Evolutionary conservation across 2,888 invertebrate species (phyloP).

Genomic region (Nephrotoma appendiculata): DNA sequence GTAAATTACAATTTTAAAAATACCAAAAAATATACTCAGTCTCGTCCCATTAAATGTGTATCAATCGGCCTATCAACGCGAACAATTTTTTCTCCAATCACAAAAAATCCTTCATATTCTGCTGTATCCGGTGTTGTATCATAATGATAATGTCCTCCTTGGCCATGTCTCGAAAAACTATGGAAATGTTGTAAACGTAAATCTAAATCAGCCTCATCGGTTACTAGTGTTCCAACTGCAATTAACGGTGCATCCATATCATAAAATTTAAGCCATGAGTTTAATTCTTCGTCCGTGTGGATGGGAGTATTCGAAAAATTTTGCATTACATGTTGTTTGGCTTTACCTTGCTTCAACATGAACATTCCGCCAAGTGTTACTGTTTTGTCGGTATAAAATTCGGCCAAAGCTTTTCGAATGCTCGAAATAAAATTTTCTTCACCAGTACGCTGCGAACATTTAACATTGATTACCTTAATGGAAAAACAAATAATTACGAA

Average conservation of each 20-base stretch:
- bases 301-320: slow-evolving; percentile 72
- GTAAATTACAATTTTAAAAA: no score
- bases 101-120: slow-evolving; percentile 84
- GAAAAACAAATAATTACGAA: not conserved
- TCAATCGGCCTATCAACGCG: slow-evolving; percentile 58
- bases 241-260: slow-evolving; percentile 81
- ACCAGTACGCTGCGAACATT: slow-evolving; percentile 58
- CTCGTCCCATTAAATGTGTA: slow-evolving; percentile 58
- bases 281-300: slow-evolving; percentile 53
- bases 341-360: slow-evolving; percentile 65
- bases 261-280: slow-evolving; percentile 82
- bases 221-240: slow-evolving; percentile 76
- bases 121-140: slow-evolving; percentile 81
- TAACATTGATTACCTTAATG: slow-evolving; percentile 56
- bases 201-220: slow-evolving; percentile 72
- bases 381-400: slow-evolving; percentile 51
- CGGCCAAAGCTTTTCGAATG: slow-evolving; percentile 54
- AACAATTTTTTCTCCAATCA: slow-evolving; percentile 54
- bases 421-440: slow-evolving; percentile 64
- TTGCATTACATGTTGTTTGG: slow-evolving; percentile 90
- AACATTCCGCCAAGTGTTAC: slow-evolving; percentile 85
- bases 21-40: slow-evolving; percentile 35
- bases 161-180: slow-evolving; percentile 67
- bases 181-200: slow-evolving; percentile 93
- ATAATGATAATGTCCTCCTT: slow-evolving; percentile 93